Evolutionary conservation across 2,113 vertebrate genomes (phyloP), one percentile per base, ranked within the genome.

Genomic region (Paraplagusia blochii): DNA sequence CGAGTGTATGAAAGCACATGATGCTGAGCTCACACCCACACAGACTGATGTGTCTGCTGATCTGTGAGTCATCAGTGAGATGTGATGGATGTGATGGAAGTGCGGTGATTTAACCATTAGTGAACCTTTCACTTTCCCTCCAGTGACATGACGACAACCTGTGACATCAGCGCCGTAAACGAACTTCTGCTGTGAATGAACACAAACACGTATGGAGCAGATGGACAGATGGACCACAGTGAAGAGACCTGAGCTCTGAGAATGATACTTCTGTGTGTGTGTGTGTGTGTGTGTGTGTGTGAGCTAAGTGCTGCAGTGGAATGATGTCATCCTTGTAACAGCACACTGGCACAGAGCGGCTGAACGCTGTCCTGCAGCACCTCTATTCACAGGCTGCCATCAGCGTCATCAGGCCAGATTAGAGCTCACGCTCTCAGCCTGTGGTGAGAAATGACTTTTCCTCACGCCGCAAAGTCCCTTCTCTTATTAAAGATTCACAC

Each of bases 261-360:
- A 81, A 69, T 47, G 70, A 84, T 81, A 76, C 70, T 43, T 56
- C 44, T 36, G 56, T 54, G 39, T 19, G 75, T 44, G 72, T 75
- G 50, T 52, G 15, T 52, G 50, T 36, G 34, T 39, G 50, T 53
- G 50, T 39, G 50, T 18, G 50, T 18, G 49, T 14, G 16, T 19
- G 65, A 34, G 51, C 62, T 79, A 80, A 87, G 79, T 87, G 77
- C 79, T 87, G 87, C 87, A 87, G 87, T 85, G 73, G 72, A 75
- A 84, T 87, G 87, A 88, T 87, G 85, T 88, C 82, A 88, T 87
- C 82, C 44, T 74, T 86, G 79, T 88, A 86, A 84, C 77, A 72
- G 79, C 81, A 84, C 79, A 81, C 81, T 73, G 77, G 71, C 70
- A 78, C 69, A 73, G 75, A 82, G 81, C 54, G 43, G 57, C 33